Conservation (phyloP, 2,113 vertebrate genomes). For the Aplodontia rufa region DNA sequence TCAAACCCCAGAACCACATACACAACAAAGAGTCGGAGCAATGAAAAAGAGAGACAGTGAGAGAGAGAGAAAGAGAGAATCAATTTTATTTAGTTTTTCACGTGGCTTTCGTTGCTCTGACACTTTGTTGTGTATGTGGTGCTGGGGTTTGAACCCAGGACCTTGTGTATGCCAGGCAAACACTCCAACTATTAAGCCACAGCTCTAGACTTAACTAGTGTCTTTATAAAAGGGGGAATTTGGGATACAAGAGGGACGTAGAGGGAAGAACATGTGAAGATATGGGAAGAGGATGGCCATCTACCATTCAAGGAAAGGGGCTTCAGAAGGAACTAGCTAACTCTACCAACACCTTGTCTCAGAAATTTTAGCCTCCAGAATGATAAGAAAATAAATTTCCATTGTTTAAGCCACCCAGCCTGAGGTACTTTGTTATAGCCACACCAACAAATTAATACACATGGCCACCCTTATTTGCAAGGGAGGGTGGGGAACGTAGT, state of each 20-base stretch:
- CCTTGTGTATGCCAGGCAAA: too few species aligned
- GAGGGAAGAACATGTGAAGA: neutral
- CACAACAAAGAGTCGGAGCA: too few species aligned
- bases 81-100: too few species aligned
- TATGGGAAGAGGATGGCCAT: neutral
- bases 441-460: neutral
- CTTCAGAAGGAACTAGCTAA: neutral
- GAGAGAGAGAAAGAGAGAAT: too few species aligned
- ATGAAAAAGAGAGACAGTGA: too few species aligned
- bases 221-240: neutral
- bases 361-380: neutral
- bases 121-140: too few species aligned
- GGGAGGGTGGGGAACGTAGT: neutral
- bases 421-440: neutral
- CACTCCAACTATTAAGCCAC: too few species aligned
- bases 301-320: too few species aligned
- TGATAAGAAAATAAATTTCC: neutral
- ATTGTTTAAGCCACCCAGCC: neutral
- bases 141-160: too few species aligned
- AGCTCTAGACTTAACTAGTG: too few species aligned
- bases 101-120: too few species aligned
- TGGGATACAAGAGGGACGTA: neutral
- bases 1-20: too few species aligned
- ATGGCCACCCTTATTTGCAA: neutral
- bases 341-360: neutral